Conservation (phyloP, 2,113 vertebrate species). For the Neotragus moschatus region DNA sequence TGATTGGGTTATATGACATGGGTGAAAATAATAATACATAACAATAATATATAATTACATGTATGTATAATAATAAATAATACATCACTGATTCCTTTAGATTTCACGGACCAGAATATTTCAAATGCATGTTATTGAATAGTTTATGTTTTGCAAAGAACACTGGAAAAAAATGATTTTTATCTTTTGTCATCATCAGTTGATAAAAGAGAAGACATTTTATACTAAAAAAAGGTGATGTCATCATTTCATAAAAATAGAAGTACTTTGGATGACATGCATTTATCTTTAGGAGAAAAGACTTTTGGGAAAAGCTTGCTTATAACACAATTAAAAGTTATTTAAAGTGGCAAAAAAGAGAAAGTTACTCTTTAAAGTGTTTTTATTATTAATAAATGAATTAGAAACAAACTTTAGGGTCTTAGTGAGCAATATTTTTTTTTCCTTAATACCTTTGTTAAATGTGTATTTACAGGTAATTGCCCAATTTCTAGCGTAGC, state of each 20-base stretch:
- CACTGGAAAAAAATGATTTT: background rate
- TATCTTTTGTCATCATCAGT: background rate
- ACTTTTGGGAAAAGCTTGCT: background rate
- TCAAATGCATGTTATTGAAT: background rate
- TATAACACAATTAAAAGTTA: background rate
- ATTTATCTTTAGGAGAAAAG: background rate
- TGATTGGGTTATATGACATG: background rate
- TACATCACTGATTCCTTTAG: background rate
- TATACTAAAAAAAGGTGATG: background rate
- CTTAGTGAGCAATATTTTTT: background rate
- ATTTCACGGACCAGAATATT: constrained; percentile 18
- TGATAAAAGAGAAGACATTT: background rate
- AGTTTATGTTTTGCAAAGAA: constrained; percentile 17
- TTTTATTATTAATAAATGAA: background rate
- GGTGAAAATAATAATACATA: background rate
- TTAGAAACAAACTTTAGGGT: constrained; percentile 4
- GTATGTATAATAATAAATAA: background rate
- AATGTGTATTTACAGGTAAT: background rate
- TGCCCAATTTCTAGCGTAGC: background rate
- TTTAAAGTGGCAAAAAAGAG: background rate
- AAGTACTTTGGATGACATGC: background rate
- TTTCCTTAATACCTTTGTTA: background rate
- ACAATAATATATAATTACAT: background rate
- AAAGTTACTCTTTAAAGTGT: background rate
- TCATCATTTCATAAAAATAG: background rate